Conservation (phyloP, 2,888 invertebrate genomes). For the Erannis defoliaria region DNA sequence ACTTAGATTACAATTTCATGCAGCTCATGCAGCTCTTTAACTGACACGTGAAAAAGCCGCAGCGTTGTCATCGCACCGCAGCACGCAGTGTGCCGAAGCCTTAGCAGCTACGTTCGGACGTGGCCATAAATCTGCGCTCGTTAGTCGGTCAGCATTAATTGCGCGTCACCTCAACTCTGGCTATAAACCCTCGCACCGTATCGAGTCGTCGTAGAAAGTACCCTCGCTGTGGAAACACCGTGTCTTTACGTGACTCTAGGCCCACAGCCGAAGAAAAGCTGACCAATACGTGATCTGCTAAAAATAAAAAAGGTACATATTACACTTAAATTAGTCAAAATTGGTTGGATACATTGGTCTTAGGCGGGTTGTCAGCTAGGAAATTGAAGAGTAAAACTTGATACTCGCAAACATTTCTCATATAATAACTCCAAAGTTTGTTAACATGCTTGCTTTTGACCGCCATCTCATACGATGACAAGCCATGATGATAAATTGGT, state of each 20-base stretch:
- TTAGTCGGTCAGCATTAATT: constrained; percentile 40
- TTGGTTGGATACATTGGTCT: too few relatives aligned
- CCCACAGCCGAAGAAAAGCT: background rate
- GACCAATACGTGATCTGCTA: background rate
- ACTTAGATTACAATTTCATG: too few relatives aligned
- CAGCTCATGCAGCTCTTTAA: background rate
- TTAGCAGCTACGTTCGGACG: background rate
- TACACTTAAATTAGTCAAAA: too few relatives aligned
- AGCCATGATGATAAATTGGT: too few relatives aligned
- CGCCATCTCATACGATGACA: too few relatives aligned
- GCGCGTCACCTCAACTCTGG: constrained; percentile 34
- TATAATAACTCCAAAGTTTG: too few relatives aligned
- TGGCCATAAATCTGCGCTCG: constrained; percentile 34
- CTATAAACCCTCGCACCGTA: constrained; percentile 44
- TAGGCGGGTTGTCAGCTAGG: too few relatives aligned
- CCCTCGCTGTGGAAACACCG: background rate
- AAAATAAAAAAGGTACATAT: background rate
- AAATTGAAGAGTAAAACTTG: too few relatives aligned
- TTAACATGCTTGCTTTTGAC: too few relatives aligned
- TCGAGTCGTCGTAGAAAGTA: constrained; percentile 15
- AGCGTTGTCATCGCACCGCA: constrained; percentile 5
- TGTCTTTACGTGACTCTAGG: background rate
- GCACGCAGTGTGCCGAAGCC: constrained; percentile 1
- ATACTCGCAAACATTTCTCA: too few relatives aligned
- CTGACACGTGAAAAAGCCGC: background rate